phyloP scores from a whole-genome alignment of 2,888 invertebrate genomes.

The Oligia fasciuncula region DNA sequence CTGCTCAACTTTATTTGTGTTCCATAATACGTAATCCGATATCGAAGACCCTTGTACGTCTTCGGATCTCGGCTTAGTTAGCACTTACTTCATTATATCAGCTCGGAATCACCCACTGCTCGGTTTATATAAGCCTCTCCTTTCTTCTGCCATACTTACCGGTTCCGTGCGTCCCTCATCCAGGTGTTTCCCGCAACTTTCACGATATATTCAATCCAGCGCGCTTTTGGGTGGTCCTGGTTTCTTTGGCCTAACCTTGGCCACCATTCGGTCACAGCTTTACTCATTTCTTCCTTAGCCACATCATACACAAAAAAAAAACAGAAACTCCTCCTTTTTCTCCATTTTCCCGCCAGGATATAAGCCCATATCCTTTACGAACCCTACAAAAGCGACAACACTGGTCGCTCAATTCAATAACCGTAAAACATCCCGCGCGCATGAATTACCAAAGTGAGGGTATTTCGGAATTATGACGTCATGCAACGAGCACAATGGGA shows the following conservation, averaged over 20 bases:
- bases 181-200: no score
- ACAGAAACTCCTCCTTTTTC: not conserved
- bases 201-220: no score
- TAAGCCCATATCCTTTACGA: conserved; percentile 2
- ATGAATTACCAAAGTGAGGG: conserved; percentile 78
- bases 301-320: not conserved
- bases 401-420: conserved; percentile 63
- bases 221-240: not conserved
- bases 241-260: not conserved
- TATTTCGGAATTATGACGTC: conserved; percentile 81
- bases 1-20: no score
- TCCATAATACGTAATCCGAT: not conserved
- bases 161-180: no score
- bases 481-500: conserved; percentile 66
- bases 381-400: conserved; percentile 25
- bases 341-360: not conserved
- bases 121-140: no score
- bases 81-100: not conserved
- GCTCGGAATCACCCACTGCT: not conserved
- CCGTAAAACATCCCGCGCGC: conserved; percentile 74
- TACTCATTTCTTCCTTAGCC: not conserved
- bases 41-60: not conserved
- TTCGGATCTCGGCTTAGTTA: not conserved
- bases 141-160: not conserved
- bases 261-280: not conserved